Evolutionary conservation across 2,888 invertebrate genomes (phyloP).

Genomic region (Lasioglossum oenotherae): DNA sequence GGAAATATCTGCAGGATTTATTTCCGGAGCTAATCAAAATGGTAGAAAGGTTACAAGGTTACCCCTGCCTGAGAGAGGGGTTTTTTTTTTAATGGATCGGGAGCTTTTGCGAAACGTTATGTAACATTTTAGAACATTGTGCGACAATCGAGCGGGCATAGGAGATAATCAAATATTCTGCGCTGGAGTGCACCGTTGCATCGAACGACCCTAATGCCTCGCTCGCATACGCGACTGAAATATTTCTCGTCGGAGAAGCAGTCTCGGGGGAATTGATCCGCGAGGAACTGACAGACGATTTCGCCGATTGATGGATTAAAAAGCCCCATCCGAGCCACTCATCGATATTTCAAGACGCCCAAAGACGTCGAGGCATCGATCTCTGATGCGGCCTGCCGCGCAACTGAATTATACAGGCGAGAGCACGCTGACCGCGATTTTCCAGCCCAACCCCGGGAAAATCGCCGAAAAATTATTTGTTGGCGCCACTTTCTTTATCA

Average conservation of each 20-base stretch:
- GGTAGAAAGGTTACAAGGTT: not conserved
- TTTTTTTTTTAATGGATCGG: not conserved
- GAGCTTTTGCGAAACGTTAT: not conserved
- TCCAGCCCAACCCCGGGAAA: not conserved
- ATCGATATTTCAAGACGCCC: constrained; percentile 59
- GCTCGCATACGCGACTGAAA: not conserved
- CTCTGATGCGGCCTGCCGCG: not conserved
- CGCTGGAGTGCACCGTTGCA: not conserved
- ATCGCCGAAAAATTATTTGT: not conserved
- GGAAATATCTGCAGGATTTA: constrained; percentile 19
- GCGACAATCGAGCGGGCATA: not conserved
- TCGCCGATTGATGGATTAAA: constrained; percentile 33
- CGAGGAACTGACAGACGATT: not conserved
- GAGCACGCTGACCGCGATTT: not conserved
- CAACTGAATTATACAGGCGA: constrained; percentile 24
- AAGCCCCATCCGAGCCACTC: constrained; percentile 11
- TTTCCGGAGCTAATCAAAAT: constrained; percentile 6
- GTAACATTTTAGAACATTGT: not conserved
- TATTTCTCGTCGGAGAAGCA: not conserved
- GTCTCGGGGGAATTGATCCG: not conserved
- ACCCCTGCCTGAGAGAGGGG: not conserved
- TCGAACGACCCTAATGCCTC: not conserved
- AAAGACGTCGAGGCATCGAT: constrained; percentile 18
- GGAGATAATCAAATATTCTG: constrained; percentile 31
- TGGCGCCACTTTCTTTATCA: no score